Evolutionary conservation across 92 coral and sea anemone genomes (phyloP), one percentile per base, ranked within the genome.

Genomic region (Epizoanthus stellaris): DNA sequence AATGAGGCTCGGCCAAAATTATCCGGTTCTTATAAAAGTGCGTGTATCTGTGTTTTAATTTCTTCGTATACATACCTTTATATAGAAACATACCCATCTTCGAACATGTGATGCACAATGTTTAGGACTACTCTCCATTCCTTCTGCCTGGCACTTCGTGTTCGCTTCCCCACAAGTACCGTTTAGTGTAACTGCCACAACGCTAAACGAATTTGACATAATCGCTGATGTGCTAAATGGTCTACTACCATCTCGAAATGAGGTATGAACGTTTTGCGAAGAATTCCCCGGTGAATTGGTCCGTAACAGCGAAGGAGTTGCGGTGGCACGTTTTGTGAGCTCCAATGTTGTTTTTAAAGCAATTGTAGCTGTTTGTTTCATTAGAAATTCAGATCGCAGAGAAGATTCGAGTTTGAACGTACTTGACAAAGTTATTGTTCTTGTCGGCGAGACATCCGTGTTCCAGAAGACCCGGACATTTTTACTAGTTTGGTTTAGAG

Each of bases 71-170:
- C 73, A 13, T 43, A 68, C 73, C 73, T 68, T 68, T n/a, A 68
- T 68, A 25, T 68, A 68, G 73, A 68, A 68, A 34, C 42, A 68
- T 0, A 68, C 21, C 73, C 73, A 68, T 68, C 73, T 38, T 68
- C 73, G 73, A 4, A 34, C 73, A 15, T 68, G 73, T 12, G 73
- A 34, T 13, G 49, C 42, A 68, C 73, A 68, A 14, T 43, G 9
- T 43, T 68, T 49, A 8, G 9, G 0, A 49, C 56, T 38, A 43
- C 42, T 68, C 30, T 43, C 39, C 0, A 23, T 9, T 67, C 39
- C 16, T 67, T 12, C 42, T 67, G 17, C 13, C 17, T 40, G 39
- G 30, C 73, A 68, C 73, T 68, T 19, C 49, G n/a, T 15, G n/a
- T 30, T 68, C 6, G 14, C 42, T 68, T 15, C 42, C 43, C 10